Conservation (phyloP, 2,888 invertebrate genomes). For the Pantelozetes paolii region DNA sequence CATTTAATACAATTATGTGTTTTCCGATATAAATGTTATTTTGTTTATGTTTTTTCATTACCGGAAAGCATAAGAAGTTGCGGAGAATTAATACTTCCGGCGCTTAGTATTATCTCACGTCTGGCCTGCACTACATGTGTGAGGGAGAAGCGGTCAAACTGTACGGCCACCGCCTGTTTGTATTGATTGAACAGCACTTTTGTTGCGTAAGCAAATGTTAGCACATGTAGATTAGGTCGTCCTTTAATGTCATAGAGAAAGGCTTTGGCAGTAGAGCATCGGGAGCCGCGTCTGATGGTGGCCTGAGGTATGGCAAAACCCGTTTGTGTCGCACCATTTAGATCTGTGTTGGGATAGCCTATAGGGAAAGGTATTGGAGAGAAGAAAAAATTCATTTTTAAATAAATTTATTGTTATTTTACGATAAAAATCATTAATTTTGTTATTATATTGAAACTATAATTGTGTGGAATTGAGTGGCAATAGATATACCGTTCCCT, state of each 20-base stretch:
- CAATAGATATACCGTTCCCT: too few species aligned
- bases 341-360: conserved; percentile 28
- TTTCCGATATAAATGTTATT: too few species aligned
- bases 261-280: conserved; percentile 50
- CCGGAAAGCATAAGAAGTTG: conserved; percentile 51
- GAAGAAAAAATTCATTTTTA: too few species aligned
- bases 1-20: too few species aligned
- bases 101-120: conserved; percentile 47
- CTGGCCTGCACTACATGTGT: conserved; percentile 50
- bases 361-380: too few species aligned
- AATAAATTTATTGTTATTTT: too few species aligned
- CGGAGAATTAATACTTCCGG: conserved; percentile 52
- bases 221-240: conserved; percentile 63
- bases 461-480: too few species aligned
- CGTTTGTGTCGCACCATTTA: conserved; percentile 38
- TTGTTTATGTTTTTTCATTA: neutral
- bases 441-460: too few species aligned
- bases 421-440: too few species aligned
- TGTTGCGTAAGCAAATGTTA: conserved; percentile 52
- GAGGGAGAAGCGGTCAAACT: conserved; percentile 45
- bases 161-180: conserved; percentile 62
- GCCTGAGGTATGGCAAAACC: conserved; percentile 44
- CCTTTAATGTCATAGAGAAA: conserved; percentile 50
- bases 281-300: conserved; percentile 49
- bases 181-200: conserved; percentile 64